Evolutionary conservation across 2,113 vertebrate genomes (phyloP), one percentile per base, ranked within the genome.

Genomic region (Tylochromis polylepis): DNA sequence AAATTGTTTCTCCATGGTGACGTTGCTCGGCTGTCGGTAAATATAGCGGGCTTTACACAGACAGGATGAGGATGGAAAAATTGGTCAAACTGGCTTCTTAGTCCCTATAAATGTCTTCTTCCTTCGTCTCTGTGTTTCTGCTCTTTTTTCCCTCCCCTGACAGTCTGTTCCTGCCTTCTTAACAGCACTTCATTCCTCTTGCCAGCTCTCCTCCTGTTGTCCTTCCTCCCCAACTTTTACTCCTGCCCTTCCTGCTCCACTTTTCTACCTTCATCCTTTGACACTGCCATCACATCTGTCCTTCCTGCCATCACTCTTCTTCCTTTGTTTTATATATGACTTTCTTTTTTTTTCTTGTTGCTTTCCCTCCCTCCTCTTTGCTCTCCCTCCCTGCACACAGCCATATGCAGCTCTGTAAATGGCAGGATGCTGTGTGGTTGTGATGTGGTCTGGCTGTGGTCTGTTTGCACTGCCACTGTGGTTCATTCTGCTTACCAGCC

Each of bases 401-500:
- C 85, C 83, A 83, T 85, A 78, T 88, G 84, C 84, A 57, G 75
- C 46, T 72, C 82, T 87, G 87, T 58, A 89, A 90, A 88, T 89
- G 87, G 87, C 85, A 81, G 81, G 56, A 81, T 87, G 93, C 85
- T 85, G 84, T 89, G 94, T 89, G 94, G 93, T 91, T 81, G 88
- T 87, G 81, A 85, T 93, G 94, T 91, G 94, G 94, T 91, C 78
- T 11, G 80, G 22, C 90, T 89, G 93, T 80, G 94, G 95, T 93
- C 82, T 88, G 86, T 92, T 93, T 93, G 88, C 92, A 38, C 87
- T 87, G 88, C 86, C 86, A 53, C 85, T 87, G 94, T 4, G 93
- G 94, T 94, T 91, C 80, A 70, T 24, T 92, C 59, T 90, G 84
- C 88, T 85, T 34, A 86, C 89, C 85, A 82, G 90, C 81, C 83